Percentiles rank a stretch among this genome's conserved stretches.
These are phyloP conservation scores for Drosophila pseudoananassae DNA, from an alignment of 1,140 invertebrate species.

Conservation along the genomic window DNA sequence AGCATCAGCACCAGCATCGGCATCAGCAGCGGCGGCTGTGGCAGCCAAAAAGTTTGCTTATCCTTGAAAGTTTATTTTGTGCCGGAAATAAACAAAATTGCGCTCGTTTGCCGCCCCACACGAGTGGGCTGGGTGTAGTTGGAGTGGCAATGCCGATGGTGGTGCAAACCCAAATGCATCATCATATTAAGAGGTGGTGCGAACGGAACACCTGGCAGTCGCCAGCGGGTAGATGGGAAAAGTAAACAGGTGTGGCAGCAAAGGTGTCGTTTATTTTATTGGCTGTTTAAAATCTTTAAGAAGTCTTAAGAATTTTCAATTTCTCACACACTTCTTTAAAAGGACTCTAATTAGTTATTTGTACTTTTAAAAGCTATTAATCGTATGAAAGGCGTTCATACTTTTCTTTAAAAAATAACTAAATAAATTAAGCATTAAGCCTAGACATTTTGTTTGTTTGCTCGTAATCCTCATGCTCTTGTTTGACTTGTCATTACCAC, in stretches of 20 bases:
- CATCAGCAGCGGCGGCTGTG: slow-evolving; percentile 42
- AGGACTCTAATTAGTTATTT: too few species aligned
- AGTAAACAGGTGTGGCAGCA: slow-evolving; percentile 34
- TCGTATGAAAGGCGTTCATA: background rate
- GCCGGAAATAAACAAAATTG: slow-evolving; percentile 82
- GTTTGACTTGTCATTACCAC: background rate
- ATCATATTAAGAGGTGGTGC: slow-evolving; percentile 46
- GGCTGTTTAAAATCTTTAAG: slow-evolving; percentile 34
- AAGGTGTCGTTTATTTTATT: slow-evolving; percentile 29
- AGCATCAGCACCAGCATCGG: slow-evolving; percentile 13
- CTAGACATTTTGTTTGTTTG: background rate
- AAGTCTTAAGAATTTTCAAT: background rate
- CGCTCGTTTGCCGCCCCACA: slow-evolving; percentile 49
- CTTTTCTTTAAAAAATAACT: background rate
- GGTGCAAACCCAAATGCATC: slow-evolving; percentile 42
- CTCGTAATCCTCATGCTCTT: background rate
- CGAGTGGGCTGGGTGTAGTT: background rate
- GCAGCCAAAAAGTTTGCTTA: slow-evolving; percentile 78
- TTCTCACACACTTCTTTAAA: background rate
- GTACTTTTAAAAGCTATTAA: background rate
- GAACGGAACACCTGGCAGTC: slow-evolving; percentile 8
- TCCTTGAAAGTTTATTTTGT: slow-evolving; percentile 82
- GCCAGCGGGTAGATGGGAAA: background rate
- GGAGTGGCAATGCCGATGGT: slow-evolving; percentile 19
- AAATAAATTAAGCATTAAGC: background rate